Conservation (phyloP, 2,888 invertebrate species). For the Diploptera punctata region DNA sequence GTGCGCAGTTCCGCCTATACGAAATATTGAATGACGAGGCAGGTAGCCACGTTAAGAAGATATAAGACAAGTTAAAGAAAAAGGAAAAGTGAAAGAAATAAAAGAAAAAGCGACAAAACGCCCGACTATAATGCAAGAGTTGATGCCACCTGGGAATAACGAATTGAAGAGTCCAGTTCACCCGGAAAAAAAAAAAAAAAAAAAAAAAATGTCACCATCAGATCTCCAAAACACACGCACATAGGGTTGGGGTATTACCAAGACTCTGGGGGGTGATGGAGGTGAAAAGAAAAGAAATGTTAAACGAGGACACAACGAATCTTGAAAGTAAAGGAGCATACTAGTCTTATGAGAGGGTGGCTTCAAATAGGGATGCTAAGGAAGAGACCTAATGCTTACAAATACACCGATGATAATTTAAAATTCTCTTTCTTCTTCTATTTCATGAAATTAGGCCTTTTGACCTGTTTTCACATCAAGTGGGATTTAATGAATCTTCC, state of each 20-base stretch:
- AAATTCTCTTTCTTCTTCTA: no score
- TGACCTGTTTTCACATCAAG: no score
- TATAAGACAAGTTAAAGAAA: constrained; percentile 5
- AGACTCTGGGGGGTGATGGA: constrained; percentile 9
- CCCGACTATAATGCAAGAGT: constrained; percentile 35
- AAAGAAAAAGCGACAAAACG: no score
- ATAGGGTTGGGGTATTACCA: constrained; percentile 1
- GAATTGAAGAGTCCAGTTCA: constrained; percentile 40
- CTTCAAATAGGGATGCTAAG: constrained; percentile 28
- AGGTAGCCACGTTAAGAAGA: constrained; percentile 17
- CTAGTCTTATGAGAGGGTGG: not conserved
- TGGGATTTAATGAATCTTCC: no score
- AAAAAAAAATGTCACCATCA: constrained; percentile 40
- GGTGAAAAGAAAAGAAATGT: constrained; percentile 33
- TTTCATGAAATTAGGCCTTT: no score
- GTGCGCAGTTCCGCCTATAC: not conserved
- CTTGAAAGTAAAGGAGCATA: constrained; percentile 27
- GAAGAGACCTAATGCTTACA: no score
- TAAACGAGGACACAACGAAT: constrained; percentile 32
- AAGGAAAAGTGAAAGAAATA: constrained; percentile 22
- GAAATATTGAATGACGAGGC: constrained; percentile 30
- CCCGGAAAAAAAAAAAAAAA: no score
- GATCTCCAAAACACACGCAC: constrained; percentile 32
- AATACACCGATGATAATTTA: no score
- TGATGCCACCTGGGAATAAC: constrained; percentile 38